Base-by-base conservation (phyloP, 2,888 invertebrate species). In the Drosophila villosipedis region DNA sequence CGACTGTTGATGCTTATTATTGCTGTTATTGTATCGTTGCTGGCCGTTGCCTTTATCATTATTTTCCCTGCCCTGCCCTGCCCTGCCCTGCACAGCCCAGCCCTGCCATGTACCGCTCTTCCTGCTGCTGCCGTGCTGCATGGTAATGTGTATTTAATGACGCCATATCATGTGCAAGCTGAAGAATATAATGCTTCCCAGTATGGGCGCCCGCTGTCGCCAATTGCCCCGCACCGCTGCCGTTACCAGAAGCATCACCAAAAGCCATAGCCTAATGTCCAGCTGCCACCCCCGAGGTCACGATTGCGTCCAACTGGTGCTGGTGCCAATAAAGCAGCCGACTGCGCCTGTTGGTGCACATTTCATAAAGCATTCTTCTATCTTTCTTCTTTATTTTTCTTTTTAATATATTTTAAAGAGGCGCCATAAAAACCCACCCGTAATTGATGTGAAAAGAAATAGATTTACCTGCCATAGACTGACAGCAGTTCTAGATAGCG, bases 81-180 rank as follows among this genome's bases (percentile, higher is more conserved):
- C 47, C 52, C 39, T 49, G 60, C 19, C 47, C 41, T 5, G 52
- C 25, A 52, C 30, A 7, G 16, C 60, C 28, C 41, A 16, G 41
- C 25, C 43, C 25, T 47, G 5, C 59, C 53, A 33, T 41, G 22
- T 58, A 10, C 33, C 52, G 25, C 50, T 31, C 53, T 55, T 30
- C 28, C 22, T 43, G 16, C 49, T 19, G 33, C 35, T 49, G 4
- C 62, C 71, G 62, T 63, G 64, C 52, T 54, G 72, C 73, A 77
- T 83, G 89, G 87, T 88, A 88, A 88, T 88, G 87, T 90, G 87
- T 88, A 88, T 88, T 88, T 88, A 88, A 88, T 88, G 87, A 88
- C 87, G 77, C 91, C 91, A 89, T 89, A 91, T 88, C 87, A 90
- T 89, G 89, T 86, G 87, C 89, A 90, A 75, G 68, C 80, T 74